Evolutionary conservation across 2,113 vertebrate species (phyloP), one percentile per base, ranked within the genome.

Genomic region (Cyrtonyx montezumae): DNA sequence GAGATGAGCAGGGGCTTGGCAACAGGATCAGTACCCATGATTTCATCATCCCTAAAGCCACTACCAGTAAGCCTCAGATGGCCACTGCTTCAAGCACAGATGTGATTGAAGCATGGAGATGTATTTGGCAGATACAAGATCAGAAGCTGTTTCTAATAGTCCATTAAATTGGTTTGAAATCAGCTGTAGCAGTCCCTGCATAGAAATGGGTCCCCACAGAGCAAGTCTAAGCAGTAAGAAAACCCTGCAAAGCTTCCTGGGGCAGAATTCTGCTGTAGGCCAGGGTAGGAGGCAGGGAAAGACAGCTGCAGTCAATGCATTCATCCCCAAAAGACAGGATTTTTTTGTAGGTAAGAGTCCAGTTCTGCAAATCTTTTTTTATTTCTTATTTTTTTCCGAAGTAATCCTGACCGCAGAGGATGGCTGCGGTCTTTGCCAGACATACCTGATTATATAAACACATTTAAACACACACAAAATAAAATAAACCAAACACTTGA

Each of bases 21-120:
- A 13, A 53, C 16, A 9, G 8, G 12, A 14, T 61, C 45, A 17
- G 21, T 19, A 71, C 4, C 51, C 19, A 22, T 36, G 48, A 8
- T 20, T 15, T 22, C 0, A 0, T 15, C 32, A 7, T 11, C 25
- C 67, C 46, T 0, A 2, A 51, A 70, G 45, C 21, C 22, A 70
- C 40, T 3, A 1, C 68, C 8, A 1, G 21, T 28, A 58, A 34
- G 16, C 23, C 49, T 32, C 1, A 2, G 3, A 12, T 34, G 19
- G 23, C 43, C 69, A 26, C 49, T 49, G 36, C 61, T 63, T 53
- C 51, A 55, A 32, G 26, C 36, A 22, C 28, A 22, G 30, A 6
- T n/a, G 15, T 53, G 49, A 73, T 18, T 56, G 42, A 56, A n/a
- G 14, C 37, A 25, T 25, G 12, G 20, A 8, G 37, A 21, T 32